A percentile compares a stretch with the other conserved stretches of the same genome.
phyloP scores from a whole-genome alignment of 2,113 vertebrate species.

The Aphyosemion australe region DNA sequence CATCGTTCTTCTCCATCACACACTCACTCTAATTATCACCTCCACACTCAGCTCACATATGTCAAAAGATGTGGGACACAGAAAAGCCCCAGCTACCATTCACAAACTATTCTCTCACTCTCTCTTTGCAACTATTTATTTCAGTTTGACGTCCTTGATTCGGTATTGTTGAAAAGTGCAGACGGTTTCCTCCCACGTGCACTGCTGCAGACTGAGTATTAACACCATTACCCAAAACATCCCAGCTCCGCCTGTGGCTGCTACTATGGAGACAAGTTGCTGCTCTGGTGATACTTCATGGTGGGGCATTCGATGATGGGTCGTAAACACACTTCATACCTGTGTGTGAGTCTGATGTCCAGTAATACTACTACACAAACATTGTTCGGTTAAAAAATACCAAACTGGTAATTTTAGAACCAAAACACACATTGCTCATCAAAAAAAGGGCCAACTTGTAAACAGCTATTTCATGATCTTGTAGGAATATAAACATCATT shows the following conservation, averaged over 20 bases:
- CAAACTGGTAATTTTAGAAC: not conserved
- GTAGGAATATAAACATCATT: no score
- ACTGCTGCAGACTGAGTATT: constrained; percentile 23
- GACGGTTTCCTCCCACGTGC: constrained; percentile 29
- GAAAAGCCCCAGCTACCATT: constrained; percentile 22
- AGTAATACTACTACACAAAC: not conserved
- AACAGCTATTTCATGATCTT: no score
- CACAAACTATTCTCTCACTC: constrained; percentile 3
- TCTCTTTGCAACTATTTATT: not conserved
- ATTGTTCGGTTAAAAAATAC: not conserved
- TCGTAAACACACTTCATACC: not conserved
- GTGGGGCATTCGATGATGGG: not conserved
- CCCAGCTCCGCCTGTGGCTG: constrained; percentile 35
- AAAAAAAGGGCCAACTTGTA: no score
- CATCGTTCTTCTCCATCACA: not conserved
- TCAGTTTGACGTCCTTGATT: not conserved
- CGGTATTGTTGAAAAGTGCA: not conserved
- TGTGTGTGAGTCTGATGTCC: rapidly evolving
- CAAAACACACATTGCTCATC: not conserved
- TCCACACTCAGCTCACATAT: constrained; percentile 15
- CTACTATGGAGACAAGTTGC: constrained; percentile 53
- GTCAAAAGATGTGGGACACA: constrained; percentile 10
- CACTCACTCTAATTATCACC: constrained; percentile 20
- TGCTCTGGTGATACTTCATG: constrained; percentile 36
- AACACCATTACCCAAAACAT: constrained; percentile 43